Conservation (phyloP, 1,140 invertebrate species). For the Agrypnia vestita region DNA sequence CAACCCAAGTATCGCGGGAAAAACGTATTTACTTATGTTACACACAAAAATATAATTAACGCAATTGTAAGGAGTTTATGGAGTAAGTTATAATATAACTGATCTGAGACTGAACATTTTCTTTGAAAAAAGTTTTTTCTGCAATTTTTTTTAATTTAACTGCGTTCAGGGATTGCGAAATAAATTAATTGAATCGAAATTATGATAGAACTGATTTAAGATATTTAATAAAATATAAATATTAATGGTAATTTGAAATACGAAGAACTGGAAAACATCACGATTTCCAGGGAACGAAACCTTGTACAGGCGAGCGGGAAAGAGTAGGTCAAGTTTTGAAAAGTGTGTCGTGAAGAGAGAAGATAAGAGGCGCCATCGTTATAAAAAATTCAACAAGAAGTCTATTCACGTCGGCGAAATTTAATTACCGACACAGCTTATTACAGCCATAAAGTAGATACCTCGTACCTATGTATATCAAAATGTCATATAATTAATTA, state of each 20-base stretch:
- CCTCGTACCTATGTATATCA: neutral
- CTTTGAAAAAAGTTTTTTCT: no score
- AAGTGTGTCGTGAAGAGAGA: conserved; percentile 15
- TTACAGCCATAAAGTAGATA: conserved; percentile 20
- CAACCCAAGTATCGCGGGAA: no score
- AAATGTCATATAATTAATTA: conserved; percentile 10
- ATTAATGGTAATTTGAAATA: neutral
- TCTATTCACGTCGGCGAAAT: conserved; percentile 15
- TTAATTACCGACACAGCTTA: conserved; percentile 28
- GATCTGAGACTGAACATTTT: no score
- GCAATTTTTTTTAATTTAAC: no score
- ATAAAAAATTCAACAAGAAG: conserved; percentile 25
- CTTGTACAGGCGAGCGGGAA: neutral
- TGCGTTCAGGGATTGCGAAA: no score
- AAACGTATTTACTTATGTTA: no score
- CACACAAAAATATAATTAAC: no score
- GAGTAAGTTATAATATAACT: no score
- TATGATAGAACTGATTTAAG: neutral
- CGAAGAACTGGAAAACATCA: neutral
- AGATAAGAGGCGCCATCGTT: conserved; percentile 30
- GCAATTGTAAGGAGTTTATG: no score
- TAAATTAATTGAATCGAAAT: no score
- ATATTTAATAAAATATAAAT: neutral
- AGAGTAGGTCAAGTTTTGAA: conserved; percentile 28
- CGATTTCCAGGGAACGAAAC: neutral